phyloP scores from a whole-genome alignment of 2,888 invertebrate genomes.

The Caenorhabditis sp. region DNA sequence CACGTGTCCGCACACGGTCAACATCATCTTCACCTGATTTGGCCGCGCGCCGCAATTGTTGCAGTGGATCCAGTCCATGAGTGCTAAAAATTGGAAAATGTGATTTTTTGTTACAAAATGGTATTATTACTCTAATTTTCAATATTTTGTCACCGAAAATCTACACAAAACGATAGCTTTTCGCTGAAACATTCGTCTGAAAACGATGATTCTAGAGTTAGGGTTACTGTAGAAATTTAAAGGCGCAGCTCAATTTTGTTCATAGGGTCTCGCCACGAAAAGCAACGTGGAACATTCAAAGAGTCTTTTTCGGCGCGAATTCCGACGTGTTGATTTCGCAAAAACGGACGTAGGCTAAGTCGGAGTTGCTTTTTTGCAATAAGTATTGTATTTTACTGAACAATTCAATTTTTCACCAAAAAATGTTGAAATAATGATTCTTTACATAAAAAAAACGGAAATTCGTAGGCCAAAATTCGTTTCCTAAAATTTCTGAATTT shows the following conservation, averaged over 20 bases:
- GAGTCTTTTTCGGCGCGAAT: too few relatives aligned
- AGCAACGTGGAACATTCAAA: too few relatives aligned
- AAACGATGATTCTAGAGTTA: not conserved
- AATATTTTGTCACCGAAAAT: too few relatives aligned
- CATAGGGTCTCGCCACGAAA: constrained; percentile 2
- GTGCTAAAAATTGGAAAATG: not conserved
- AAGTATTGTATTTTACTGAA: too few relatives aligned
- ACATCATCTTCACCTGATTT: constrained; percentile 8
- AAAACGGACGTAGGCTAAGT: too few relatives aligned
- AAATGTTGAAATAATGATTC: too few relatives aligned
- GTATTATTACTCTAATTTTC: too few relatives aligned
- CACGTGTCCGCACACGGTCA: constrained; percentile 36
- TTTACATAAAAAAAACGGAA: too few relatives aligned
- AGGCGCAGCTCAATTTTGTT: not conserved
- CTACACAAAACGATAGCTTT: not conserved
- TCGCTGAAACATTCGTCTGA: not conserved
- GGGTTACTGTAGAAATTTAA: not conserved
- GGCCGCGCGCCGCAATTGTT: constrained; percentile 31
- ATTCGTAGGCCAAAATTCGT: too few relatives aligned
- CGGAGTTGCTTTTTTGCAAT: too few relatives aligned
- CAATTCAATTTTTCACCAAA: too few relatives aligned
- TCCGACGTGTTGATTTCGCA: too few relatives aligned
- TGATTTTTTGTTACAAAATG: not conserved
- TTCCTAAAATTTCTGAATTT: not conserved
- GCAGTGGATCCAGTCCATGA: constrained; percentile 50